These are phyloP conservation scores for Otus sunia DNA, from an alignment of 2,113 vertebrate genomes.

Conservation along the genomic window DNA sequence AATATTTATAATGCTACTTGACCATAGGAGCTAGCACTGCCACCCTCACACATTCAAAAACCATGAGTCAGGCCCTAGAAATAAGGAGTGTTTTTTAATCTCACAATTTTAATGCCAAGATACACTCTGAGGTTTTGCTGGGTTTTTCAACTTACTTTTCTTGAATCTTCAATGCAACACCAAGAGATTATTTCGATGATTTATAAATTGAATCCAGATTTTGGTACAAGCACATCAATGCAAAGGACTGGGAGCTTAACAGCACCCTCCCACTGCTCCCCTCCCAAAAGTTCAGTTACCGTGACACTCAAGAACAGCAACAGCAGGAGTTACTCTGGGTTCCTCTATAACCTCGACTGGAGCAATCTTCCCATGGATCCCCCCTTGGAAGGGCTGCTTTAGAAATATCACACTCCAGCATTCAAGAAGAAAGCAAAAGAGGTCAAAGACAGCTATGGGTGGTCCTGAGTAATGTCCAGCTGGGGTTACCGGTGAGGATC, in stretches of 20 bases:
- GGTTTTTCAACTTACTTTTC: neutral
- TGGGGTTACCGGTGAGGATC: neutral
- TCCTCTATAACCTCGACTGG: neutral
- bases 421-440: neutral
- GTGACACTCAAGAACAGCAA: neutral
- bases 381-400: neutral
- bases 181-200: neutral
- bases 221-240: neutral
- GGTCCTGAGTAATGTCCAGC: neutral
- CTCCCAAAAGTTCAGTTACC: neutral
- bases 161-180: neutral
- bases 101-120: conserved; percentile 11
- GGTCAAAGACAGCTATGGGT: neutral
- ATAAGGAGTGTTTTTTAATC: conserved; percentile 30
- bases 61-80: conserved; percentile 40
- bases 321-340: neutral
- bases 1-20: conserved; percentile 49
- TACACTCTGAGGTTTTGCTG: neutral
- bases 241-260: neutral
- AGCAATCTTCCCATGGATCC: neutral
- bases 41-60: conserved; percentile 50
- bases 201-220: neutral
- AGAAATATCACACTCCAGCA: neutral
- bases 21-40: neutral
- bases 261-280: rapidly evolving